A percentile compares a stretch with the other conserved stretches of the same genome.
These are phyloP conservation scores for Holacanthella duospinosa DNA, from an alignment of 2,888 invertebrate genomes.

Conservation along the genomic window DNA sequence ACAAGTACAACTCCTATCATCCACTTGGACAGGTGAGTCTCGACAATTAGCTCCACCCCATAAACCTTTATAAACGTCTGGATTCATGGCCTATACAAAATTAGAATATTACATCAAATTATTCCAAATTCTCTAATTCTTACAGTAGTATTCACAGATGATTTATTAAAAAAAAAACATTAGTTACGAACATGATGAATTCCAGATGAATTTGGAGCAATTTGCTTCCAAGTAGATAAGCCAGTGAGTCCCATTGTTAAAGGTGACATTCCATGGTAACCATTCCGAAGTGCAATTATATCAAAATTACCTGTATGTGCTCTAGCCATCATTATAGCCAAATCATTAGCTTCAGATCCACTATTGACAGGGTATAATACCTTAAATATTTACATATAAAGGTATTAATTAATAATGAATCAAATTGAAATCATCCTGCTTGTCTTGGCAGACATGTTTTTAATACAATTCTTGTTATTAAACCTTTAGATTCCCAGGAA, in stretches of 20 bases:
- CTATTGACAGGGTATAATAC: slow-evolving; percentile 89
- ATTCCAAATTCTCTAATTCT: too few relatives aligned
- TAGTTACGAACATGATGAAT: slow-evolving; percentile 63
- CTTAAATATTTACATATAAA: slow-evolving; percentile 43
- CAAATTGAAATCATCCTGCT: not conserved
- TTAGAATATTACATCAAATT: not conserved
- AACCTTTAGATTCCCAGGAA: slow-evolving; percentile 81
- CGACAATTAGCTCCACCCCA: slow-evolving; percentile 84
- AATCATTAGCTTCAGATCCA: slow-evolving; percentile 93
- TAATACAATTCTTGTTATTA: too few relatives aligned
- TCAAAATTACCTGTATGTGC: slow-evolving; percentile 75
- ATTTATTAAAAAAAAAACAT: too few relatives aligned
- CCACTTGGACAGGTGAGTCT: slow-evolving; percentile 70
- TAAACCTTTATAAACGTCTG: slow-evolving; percentile 79
- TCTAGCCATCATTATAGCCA: slow-evolving; percentile 78
- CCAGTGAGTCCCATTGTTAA: slow-evolving; percentile 72
- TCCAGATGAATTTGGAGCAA: slow-evolving; percentile 58
- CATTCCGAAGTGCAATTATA: slow-evolving; percentile 61
- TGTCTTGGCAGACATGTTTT: too few relatives aligned
- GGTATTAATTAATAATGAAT: not conserved
- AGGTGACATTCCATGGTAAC: slow-evolving; percentile 83
- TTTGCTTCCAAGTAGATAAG: slow-evolving; percentile 65
- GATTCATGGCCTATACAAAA: slow-evolving; percentile 65
- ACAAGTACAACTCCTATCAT: slow-evolving; percentile 40
- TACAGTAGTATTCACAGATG: too few relatives aligned